Evolutionary conservation across 2,113 vertebrate species (phyloP).

Genomic region (Micronycteris hirsuta): DNA sequence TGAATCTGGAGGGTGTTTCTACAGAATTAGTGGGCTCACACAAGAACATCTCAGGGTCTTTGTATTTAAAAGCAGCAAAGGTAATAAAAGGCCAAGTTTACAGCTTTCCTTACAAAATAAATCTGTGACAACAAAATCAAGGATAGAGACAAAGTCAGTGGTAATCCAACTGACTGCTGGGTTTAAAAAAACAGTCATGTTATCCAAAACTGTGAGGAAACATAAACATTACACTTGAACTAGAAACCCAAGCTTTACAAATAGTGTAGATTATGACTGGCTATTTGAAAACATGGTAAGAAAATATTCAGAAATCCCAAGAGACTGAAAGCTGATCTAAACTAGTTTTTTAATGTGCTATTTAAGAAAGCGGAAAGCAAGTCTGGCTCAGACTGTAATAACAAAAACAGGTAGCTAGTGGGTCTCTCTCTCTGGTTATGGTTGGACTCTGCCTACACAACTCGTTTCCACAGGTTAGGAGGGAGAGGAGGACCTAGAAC

Average conservation of each 20-base stretch:
- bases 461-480: not conserved
- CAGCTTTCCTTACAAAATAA: slow-evolving; percentile 59
- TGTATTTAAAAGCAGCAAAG: slow-evolving; percentile 51
- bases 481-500: not conserved
- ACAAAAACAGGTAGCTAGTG: not conserved
- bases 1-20: not conserved
- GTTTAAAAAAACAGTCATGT: slow-evolving; percentile 34
- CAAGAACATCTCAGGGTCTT: slow-evolving; percentile 21
- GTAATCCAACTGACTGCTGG: not conserved
- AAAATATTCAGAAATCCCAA: slow-evolving; percentile 23
- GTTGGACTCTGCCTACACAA: not conserved
- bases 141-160: slow-evolving; percentile 41
- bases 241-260: slow-evolving; percentile 46
- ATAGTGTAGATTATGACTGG: slow-evolving; percentile 2
- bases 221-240: slow-evolving; percentile 41
- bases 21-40: not conserved
- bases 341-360: not conserved
- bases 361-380: slow-evolving; percentile 48
- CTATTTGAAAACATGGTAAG: slow-evolving; percentile 47
- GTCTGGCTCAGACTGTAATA: not conserved
- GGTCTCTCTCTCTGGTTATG: not conserved
- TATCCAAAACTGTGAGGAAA: slow-evolving; percentile 19
- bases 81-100: slow-evolving; percentile 33
- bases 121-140: slow-evolving; percentile 51
- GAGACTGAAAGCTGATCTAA: not conserved